Conservation (phyloP, 2,888 invertebrate genomes). For the Halictus ligatus region DNA sequence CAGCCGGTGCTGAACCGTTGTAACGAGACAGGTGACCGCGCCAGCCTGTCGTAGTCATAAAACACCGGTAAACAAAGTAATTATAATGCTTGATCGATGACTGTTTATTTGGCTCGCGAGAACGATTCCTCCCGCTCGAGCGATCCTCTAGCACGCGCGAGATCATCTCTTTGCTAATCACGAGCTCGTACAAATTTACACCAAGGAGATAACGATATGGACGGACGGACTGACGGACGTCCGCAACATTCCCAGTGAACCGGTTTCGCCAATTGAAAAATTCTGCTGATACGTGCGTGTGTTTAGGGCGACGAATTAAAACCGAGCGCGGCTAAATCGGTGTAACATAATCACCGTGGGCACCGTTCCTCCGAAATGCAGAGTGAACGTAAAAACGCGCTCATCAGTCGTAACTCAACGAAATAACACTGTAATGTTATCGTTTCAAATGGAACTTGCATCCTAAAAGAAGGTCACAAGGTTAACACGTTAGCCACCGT, state of each 20-base stretch:
- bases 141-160: conserved; percentile 34
- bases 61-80: conserved; percentile 12
- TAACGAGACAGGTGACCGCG: not conserved
- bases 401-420: not conserved
- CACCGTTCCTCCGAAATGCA: conserved; percentile 12
- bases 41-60: not conserved
- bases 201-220: conserved; percentile 51
- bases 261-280: not conserved
- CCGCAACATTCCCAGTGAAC: conserved; percentile 14
- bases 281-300: not conserved
- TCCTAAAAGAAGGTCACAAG: not conserved
- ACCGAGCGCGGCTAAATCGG: conserved; percentile 22
- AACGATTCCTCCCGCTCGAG: not conserved
- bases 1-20: not conserved
- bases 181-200: conserved; percentile 46
- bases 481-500: not conserved
- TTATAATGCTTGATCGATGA: conserved; percentile 12
- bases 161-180: conserved; percentile 34
- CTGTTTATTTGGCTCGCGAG: conserved; percentile 44
- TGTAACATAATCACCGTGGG: conserved; percentile 49
- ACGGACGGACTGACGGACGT: not conserved
- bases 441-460: not conserved
- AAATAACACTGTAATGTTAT: not conserved
- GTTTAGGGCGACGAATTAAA: not conserved
- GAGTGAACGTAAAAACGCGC: not conserved